Base-by-base conservation (phyloP, 2,888 invertebrate genomes). In the Cheilosia variabilis region DNA sequence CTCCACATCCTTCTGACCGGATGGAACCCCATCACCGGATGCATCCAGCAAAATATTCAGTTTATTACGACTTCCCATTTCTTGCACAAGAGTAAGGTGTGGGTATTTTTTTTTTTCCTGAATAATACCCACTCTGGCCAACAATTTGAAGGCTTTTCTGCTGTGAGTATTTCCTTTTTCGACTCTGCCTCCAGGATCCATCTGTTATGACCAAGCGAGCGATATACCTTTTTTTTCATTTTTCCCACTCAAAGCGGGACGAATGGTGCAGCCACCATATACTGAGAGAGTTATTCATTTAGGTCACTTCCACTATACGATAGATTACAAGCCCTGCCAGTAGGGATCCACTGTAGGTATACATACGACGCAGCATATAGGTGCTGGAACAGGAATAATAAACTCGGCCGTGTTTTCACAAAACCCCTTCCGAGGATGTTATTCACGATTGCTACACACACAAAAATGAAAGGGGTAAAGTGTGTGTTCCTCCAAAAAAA, bases 331-430 rank as follows among this genome's bases (percentile, higher is more conserved):
- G 27, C 13, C 13, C 55, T 13, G 37, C 47, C 37, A 27, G 50
- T 9, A 47, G 75, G 57, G 55, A 65, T 65, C n/a, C 57, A 47
- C 53, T 45, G 55, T 60, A 19, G 0, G 4, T 19, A 19, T 19
- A 27, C 7, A 27, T 0, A 27, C 27, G 27, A 7, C 27, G n/a
- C 50, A 27, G 55, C 45, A 75, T 75, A 80, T 75, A 80, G 68
- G 80, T 75, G 80, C 75, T 68, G 62, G 27, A 66, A 43, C 68
- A 50, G 62, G 55, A 68, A 68, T 75, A 80, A 80, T 75, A 80
- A 75, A 80, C 55, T 22, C 53, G 45, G 60, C 37, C 10, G 34
- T n/a, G 43, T 69, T 77, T 68, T 68, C 53, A 63, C n/a, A 52
- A 79, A 79, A 73, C 65, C 41, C 68, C 68, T 66, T 66, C 72